Percentiles rank a stretch among this genome's conserved stretches.
Evolutionary conservation across 2,113 vertebrate species (phyloP).

Genomic region (Propithecus coquereli): DNA sequence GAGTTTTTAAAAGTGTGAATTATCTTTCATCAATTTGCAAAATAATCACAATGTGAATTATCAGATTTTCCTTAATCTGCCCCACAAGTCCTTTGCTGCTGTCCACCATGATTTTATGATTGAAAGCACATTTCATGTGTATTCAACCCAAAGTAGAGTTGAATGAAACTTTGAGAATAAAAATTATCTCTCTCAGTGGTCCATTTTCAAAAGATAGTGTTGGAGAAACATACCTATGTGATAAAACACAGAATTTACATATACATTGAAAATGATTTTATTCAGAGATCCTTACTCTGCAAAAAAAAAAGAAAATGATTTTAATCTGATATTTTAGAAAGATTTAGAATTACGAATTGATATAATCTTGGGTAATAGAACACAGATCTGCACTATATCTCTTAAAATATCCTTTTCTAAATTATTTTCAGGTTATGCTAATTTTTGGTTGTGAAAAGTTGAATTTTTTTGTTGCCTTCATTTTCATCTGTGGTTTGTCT

Average conservation of each 20-base stretch:
- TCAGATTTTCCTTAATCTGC: conserved; percentile 79
- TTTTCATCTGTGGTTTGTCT: conserved; percentile 39
- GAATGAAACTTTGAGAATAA: conserved; percentile 51
- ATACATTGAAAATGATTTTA: conserved; percentile 45
- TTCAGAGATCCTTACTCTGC: no score
- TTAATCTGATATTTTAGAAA: conserved; percentile 45
- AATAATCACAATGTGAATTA: conserved; percentile 84
- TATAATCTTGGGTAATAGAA: conserved; percentile 54
- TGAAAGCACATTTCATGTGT: conserved; percentile 82
- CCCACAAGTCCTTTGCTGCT: conserved; percentile 79
- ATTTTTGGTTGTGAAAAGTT: conserved; percentile 50
- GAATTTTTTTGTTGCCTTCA: conserved; percentile 40
- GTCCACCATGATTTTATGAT: conserved; percentile 84
- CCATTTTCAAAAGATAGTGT: conserved; percentile 40
- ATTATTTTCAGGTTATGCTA: conserved; percentile 55
- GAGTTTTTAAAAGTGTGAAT: conserved; percentile 78
- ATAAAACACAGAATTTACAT: conserved; percentile 63
- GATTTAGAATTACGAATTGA: conserved; percentile 32
- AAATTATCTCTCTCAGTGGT: conserved; percentile 49
- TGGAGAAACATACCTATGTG: conserved; percentile 50
- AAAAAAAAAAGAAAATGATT: not conserved
- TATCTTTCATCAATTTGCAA: conserved; percentile 80
- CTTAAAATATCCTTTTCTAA: conserved; percentile 59
- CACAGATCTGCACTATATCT: conserved; percentile 62
- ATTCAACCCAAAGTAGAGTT: conserved; percentile 79